phyloP scores from a whole-genome alignment of 2,888 invertebrate species.

The Latrodectus elegans region DNA sequence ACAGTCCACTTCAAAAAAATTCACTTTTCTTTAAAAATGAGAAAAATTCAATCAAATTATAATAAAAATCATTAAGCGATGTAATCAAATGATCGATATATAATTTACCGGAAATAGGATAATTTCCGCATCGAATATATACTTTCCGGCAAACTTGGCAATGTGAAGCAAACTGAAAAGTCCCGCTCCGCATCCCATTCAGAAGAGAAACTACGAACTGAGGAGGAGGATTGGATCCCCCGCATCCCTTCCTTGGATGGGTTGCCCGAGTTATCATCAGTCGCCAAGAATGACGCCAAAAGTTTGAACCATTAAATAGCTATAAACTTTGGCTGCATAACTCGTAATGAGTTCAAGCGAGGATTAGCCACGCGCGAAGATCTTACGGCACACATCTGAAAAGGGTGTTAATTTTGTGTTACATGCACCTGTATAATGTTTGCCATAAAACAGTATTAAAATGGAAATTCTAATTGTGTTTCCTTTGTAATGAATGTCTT shows the following conservation, averaged over 20 bases:
- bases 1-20: too few species aligned
- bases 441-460: too few species aligned
- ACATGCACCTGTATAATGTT: too few species aligned
- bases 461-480: too few species aligned
- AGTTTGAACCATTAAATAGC: constrained; percentile 29
- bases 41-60: neutral
- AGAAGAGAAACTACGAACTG: constrained; percentile 43
- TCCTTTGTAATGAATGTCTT: too few species aligned
- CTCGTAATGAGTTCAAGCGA: constrained; percentile 17
- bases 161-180: constrained; percentile 34
- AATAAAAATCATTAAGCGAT: neutral
- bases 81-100: constrained; percentile 11
- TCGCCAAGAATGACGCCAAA: constrained; percentile 45
- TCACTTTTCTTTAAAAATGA: too few species aligned
- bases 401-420: neutral
- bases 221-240: constrained; percentile 28
- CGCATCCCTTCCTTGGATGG: constrained; percentile 41
- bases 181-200: constrained; percentile 39
- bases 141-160: constrained; percentile 22
- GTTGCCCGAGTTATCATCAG: neutral
- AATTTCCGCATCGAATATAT: constrained; percentile 30
- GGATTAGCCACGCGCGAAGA: neutral
- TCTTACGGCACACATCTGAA: neutral
- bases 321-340: constrained; percentile 36
- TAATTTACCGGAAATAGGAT: constrained; percentile 10